Evolutionary conservation across 2,888 invertebrate genomes (phyloP).

Genomic region (Volucella zonaria): DNA sequence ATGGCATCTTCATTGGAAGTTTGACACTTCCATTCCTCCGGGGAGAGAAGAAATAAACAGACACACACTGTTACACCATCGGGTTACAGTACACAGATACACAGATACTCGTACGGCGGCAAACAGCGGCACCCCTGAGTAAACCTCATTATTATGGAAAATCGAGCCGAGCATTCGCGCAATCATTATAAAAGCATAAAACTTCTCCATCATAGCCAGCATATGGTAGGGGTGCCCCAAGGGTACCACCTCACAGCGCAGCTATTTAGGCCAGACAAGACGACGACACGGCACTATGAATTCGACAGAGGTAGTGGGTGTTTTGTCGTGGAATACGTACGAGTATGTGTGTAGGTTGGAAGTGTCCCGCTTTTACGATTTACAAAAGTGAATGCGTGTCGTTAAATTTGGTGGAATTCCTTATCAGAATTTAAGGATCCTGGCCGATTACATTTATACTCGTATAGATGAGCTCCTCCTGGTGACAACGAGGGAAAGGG

Average conservation of each 20-base stretch:
- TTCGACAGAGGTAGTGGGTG: neutral
- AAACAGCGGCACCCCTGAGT: constrained; percentile 15
- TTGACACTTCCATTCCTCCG: constrained; percentile 62
- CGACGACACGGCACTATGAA: constrained; percentile 17
- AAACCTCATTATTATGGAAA: constrained; percentile 66
- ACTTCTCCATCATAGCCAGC: constrained; percentile 40
- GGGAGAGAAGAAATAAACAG: constrained; percentile 3
- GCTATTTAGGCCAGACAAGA: constrained; percentile 43
- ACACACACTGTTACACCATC: too few relatives aligned
- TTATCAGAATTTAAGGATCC: constrained; percentile 71
- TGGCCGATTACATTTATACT: constrained; percentile 58
- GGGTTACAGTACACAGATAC: neutral
- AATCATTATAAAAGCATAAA: constrained; percentile 71
- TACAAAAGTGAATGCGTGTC: constrained; percentile 61
- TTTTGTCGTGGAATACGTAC: neutral
- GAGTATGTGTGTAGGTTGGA: neutral
- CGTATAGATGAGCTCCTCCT: neutral
- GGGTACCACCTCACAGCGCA: constrained; percentile 36
- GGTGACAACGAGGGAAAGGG: neutral
- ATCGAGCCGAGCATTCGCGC: constrained; percentile 66
- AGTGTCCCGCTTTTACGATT: constrained; percentile 62
- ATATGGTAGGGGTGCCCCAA: constrained; percentile 57
- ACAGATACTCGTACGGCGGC: neutral
- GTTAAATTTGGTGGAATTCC: constrained; percentile 54
- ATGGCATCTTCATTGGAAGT: constrained; percentile 67